Base-by-base conservation (phyloP, 2,113 vertebrate genomes). In the Vimba vimba region DNA sequence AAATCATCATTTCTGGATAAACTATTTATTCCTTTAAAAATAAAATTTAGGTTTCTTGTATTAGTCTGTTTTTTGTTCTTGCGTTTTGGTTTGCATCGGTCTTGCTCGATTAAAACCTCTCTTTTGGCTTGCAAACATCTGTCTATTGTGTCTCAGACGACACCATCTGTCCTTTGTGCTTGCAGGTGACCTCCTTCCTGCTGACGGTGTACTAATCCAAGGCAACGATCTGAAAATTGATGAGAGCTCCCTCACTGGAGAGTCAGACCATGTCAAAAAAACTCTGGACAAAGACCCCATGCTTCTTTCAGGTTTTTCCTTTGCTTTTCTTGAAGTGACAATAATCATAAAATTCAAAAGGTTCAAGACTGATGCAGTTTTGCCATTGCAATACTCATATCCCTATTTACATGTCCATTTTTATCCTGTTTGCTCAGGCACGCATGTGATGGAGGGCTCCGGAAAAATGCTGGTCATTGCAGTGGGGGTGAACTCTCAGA, bases 371-470 rank as follows among this genome's bases (percentile, higher is more conserved):
- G 33, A 43, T 39, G 9, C 68, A 43, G 68, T 27, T 77, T 77
- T 55, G 25, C n/a, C 25, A 23, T 79, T 79, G 50, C 33, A 79
- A 39, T 60, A 60, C 12, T 36, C n/a, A 36, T 2, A 15, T 19
- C 19, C 64, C 64, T 43, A 15, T 36, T 23, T 23, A 71, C 19
- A 71, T 71, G 36, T 10, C 21, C 19, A 71, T n/a, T 71, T 55
- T 33, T 17, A 7, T 13, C 50, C 12, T 43, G 10, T 57, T 85
- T 81, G 5, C 73, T 45, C 66, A 99, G 98, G 98, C 84, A 99
- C 98, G 69, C 97, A 99, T 88, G 97, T 99, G 59, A 99, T 99
- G 98, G 98, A 99, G 93, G 98, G 98, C 86, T 99, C 98, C 76
- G 98, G 97, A 81, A 97, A 96, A 93, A 97, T 99, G 95, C 85